Conservation (phyloP, 2,113 vertebrate genomes). For the Hydropotes inermis region DNA sequence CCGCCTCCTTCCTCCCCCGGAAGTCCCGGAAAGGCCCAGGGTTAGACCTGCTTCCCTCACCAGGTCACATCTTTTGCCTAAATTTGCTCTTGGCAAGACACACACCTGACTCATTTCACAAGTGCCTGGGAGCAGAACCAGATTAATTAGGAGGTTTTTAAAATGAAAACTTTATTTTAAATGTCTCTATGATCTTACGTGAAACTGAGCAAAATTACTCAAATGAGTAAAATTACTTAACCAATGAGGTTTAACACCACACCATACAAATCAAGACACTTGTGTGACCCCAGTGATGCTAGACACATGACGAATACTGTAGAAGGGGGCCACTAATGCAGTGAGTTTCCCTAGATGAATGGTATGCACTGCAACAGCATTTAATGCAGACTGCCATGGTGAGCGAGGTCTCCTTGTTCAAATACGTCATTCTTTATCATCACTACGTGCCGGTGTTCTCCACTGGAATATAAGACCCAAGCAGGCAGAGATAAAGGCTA, state of each 20-base stretch:
- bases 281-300: background rate
- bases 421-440: background rate
- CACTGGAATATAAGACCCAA: background rate
- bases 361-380: too few relatives aligned
- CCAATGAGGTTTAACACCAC: background rate
- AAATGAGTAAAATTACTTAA: background rate
- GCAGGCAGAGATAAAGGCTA: background rate
- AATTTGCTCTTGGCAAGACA: background rate
- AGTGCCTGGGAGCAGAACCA: background rate
- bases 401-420: background rate
- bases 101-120: background rate
- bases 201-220: background rate
- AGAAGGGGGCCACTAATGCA: background rate
- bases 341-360: background rate
- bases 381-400: background rate
- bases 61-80: background rate
- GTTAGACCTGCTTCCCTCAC: background rate
- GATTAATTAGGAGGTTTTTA: slow-evolving; percentile 12
- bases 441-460: background rate
- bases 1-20: background rate
- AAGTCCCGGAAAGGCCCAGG: background rate
- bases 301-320: background rate
- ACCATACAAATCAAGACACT: background rate
- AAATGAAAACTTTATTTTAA: slow-evolving; percentile 27
- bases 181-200: background rate